Base-by-base conservation (phyloP, 2,888 invertebrate genomes). In the Drosophila atripex region DNA sequence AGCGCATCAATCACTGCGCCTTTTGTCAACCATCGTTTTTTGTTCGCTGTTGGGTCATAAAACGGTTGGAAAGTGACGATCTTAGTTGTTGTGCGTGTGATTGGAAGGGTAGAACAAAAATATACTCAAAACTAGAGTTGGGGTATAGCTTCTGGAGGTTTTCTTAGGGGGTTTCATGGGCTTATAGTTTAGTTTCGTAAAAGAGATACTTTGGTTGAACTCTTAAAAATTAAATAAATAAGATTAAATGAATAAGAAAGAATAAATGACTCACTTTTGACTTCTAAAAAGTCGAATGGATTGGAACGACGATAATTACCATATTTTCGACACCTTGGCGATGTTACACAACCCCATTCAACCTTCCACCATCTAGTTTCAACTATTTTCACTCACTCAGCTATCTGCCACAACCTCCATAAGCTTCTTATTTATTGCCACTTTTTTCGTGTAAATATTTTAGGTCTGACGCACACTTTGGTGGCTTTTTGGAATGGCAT, bases 1-100 rank as follows among this genome's bases (percentile, higher is more conserved):
- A 65, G 65, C 57, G 65, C 82, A 88, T 82, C 86, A 87, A 87
- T 82, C 80, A 82, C 70, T 45, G 14, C 54, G 41, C 30, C 63
- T 63, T 76, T 83, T 79, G 80, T 76, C 60, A 73, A 53, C 63
- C 49, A 61, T 57, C 41, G 30, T 57, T 47, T 60, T 51, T 68
- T 43, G 38, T 21, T 28, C 14, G 6, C 12, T 51, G 43, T 39
- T 54, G 32, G 49, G 21, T 51, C 63, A 54, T 63, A 70, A 60
- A 71, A 60, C 52, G 38, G 8, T 53, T 35, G 56, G 51, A 46
- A 52, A 49, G 32, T 28, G 45, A 21, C 35, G 45, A 25, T 59
- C 45, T 58, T 61, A 30, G 60, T 11, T 28, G 16, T 46, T 30
- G 18, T 35, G 64, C 54, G 18, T 66, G 64, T 32, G 64, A 49